Conservation (phyloP, 2,113 vertebrate species). For the Abramis brama region DNA sequence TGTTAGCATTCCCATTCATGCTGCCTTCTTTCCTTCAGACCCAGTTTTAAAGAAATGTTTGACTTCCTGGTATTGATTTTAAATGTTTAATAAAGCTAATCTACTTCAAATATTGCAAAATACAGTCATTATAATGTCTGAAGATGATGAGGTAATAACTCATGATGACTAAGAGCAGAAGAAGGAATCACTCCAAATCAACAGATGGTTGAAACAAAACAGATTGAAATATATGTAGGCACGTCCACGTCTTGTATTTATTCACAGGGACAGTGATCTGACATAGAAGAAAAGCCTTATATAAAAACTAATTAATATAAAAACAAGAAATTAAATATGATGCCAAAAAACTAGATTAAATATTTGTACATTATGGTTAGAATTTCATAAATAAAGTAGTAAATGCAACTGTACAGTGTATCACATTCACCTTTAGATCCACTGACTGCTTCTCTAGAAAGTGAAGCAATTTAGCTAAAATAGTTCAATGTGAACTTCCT, state of each 20-base stretch:
- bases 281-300: neutral
- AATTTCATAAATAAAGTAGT: neutral
- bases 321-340: conserved; percentile 1
- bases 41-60: neutral
- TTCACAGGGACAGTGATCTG: neutral
- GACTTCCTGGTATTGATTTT: neutral
- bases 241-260: neutral
- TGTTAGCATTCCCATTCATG: neutral
- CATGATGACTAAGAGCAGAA: neutral
- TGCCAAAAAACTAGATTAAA: neutral
- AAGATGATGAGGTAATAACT: neutral
- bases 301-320: no score
- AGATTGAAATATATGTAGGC: neutral
- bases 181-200: neutral
- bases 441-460: neutral
- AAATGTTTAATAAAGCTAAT: neutral
- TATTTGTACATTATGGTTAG: neutral
- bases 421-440: neutral
- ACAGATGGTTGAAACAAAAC: conserved; percentile 15
- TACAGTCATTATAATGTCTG: neutral
- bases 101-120: neutral
- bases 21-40: neutral
- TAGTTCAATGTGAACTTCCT: neutral
- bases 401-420: neutral
- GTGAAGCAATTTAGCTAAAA: neutral